Evolutionary conservation across 2,888 invertebrate species (phyloP).

Genomic region (Dasysyrphus tricinctus): DNA sequence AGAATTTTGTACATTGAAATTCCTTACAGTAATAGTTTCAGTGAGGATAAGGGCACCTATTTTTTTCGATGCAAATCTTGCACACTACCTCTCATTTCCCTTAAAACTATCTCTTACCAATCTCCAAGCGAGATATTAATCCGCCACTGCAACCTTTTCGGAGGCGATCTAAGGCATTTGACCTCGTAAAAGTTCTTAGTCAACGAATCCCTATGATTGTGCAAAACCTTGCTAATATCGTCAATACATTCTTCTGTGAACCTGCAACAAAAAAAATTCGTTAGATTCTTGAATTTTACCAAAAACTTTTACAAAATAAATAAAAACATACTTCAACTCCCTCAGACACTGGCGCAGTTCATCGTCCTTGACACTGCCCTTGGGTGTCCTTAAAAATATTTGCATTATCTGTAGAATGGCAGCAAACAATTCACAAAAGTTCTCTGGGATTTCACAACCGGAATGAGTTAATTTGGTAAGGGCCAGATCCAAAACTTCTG

Average conservation of each 20-base stretch:
- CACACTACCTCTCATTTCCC: neutral
- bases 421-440: constrained; percentile 85
- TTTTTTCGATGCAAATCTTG: no score
- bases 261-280: constrained; percentile 77
- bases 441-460: constrained; percentile 82
- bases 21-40: no score
- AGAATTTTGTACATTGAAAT: no score
- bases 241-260: constrained; percentile 84
- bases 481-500: constrained; percentile 82
- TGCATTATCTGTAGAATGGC: constrained; percentile 84
- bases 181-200: constrained; percentile 82
- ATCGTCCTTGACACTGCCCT: constrained; percentile 83
- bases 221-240: constrained; percentile 84
- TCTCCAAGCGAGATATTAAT: constrained; percentile 85
- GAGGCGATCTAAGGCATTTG: constrained; percentile 82
- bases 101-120: constrained; percentile 80
- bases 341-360: constrained; percentile 84
- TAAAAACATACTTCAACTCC: constrained; percentile 83
- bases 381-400: constrained; percentile 83
- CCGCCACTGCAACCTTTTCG: constrained; percentile 84
- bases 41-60: no score
- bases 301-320: neutral
- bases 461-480: constrained; percentile 82
- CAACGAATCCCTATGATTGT: constrained; percentile 83
- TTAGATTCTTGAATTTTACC: neutral